phyloP scores from a whole-genome alignment of 1,140 invertebrate species.

The Watersipora subatra region DNA sequence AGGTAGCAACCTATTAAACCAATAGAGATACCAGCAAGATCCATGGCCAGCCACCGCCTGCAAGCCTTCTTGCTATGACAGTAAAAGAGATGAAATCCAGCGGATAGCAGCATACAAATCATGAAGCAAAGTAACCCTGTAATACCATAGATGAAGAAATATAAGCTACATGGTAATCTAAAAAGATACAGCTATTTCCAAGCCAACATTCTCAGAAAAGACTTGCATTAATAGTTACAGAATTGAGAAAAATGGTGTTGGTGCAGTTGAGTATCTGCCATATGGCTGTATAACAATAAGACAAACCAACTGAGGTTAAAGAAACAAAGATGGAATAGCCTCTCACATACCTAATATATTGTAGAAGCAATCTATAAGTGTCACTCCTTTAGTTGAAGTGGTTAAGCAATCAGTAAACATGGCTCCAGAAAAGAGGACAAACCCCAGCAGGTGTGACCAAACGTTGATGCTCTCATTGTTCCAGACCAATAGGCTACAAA shows the following conservation, averaged over 20 bases:
- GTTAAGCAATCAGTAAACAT: neutral
- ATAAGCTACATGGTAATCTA: no score
- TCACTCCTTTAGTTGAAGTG: no score
- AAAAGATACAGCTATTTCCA: no score
- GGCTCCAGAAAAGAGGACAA: conserved; percentile 62
- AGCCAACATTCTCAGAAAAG: no score
- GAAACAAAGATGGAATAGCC: no score
- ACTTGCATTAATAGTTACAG: no score
- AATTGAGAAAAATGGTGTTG: no score
- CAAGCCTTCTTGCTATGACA: conserved; percentile 77
- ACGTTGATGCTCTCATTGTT: conserved; percentile 94
- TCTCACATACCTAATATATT: no score
- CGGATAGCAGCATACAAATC: conserved; percentile 82
- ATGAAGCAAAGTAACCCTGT: conserved; percentile 42
- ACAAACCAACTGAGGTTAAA: no score
- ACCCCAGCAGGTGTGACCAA: conserved; percentile 87
- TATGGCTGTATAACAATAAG: no score
- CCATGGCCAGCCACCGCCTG: conserved; percentile 71
- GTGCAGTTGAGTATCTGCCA: no score
- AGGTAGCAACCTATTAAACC: conserved; percentile 85
- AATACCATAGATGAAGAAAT: neutral
- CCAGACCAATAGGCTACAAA: conserved; percentile 76
- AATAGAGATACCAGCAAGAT: conserved; percentile 81
- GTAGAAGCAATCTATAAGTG: no score
- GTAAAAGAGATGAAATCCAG: conserved; percentile 83